phyloP scores from a whole-genome alignment of 2,113 vertebrate species.

The Tyrannus savana region DNA sequence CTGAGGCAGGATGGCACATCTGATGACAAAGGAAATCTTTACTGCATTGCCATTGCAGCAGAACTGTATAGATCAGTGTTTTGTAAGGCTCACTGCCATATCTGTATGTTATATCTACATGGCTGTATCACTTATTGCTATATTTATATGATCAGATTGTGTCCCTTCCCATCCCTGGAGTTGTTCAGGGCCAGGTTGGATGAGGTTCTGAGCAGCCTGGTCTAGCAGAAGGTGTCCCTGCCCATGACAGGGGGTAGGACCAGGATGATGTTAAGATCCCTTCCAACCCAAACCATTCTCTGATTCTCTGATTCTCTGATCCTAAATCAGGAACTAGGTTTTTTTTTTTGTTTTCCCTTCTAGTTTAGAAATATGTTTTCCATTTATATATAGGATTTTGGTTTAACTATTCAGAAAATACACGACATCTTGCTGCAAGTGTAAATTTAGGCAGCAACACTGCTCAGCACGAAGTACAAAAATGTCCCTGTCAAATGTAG shows the following conservation, averaged over 20 bases:
- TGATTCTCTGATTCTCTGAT: background rate
- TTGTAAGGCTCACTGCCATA: background rate
- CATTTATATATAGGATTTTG: background rate
- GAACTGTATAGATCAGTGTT: background rate
- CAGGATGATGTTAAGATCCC: background rate
- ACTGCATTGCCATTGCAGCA: background rate
- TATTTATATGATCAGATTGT: background rate
- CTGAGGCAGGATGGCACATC: background rate
- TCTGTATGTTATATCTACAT: background rate
- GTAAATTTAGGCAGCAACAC: background rate
- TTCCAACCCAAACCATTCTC: background rate
- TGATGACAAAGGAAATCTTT: background rate
- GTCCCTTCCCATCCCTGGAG: background rate
- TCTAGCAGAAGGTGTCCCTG: background rate
- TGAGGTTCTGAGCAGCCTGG: background rate
- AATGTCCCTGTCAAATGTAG: background rate
- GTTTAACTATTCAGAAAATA: background rate
- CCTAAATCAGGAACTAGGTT: background rate
- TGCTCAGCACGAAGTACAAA: background rate
- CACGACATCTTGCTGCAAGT: background rate
- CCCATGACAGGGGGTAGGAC: background rate
- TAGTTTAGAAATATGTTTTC: background rate
- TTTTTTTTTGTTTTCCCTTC: background rate
- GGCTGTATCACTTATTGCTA: background rate
- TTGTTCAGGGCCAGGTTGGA: background rate